Percentiles rank a stretch among this genome's conserved stretches.
Conservation (phyloP, 2,113 vertebrate genomes). For the Cavia porcellus region DNA sequence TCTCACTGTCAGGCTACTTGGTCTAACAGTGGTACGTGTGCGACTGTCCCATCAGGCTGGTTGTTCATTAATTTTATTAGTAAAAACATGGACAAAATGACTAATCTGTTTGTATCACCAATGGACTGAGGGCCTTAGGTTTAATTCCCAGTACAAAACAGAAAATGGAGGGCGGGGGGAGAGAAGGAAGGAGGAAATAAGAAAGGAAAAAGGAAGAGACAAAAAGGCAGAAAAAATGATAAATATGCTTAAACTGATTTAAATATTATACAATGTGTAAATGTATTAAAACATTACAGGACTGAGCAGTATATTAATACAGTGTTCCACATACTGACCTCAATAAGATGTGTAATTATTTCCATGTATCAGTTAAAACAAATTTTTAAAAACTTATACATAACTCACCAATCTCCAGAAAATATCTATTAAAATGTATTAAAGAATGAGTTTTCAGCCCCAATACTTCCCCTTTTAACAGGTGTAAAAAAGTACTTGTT, state of each 20-base stretch:
- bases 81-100: neutral
- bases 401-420: conserved; percentile 28
- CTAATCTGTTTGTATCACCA: neutral
- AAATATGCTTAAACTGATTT: neutral
- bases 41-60: neutral
- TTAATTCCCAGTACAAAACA: neutral
- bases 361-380: neutral
- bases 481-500: conserved; percentile 41
- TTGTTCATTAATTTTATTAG: neutral
- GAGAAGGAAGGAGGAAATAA: neutral
- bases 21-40: neutral
- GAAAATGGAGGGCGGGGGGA: neutral
- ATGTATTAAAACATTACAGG: neutral
- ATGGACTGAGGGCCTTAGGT: neutral
- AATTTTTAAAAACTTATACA: conserved; percentile 42
- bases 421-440: conserved; percentile 46
- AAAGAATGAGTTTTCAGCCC: conserved; percentile 30
- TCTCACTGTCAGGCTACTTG: neutral
- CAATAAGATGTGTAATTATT: neutral
- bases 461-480: neutral
- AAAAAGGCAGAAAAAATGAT: neutral
- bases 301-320: neutral
- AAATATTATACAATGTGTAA: neutral
- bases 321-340: neutral
- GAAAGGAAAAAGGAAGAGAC: neutral